These are phyloP conservation scores for Muschampia plurimacula DNA, from an alignment of 2,888 invertebrate genomes.

Conservation along the genomic window DNA sequence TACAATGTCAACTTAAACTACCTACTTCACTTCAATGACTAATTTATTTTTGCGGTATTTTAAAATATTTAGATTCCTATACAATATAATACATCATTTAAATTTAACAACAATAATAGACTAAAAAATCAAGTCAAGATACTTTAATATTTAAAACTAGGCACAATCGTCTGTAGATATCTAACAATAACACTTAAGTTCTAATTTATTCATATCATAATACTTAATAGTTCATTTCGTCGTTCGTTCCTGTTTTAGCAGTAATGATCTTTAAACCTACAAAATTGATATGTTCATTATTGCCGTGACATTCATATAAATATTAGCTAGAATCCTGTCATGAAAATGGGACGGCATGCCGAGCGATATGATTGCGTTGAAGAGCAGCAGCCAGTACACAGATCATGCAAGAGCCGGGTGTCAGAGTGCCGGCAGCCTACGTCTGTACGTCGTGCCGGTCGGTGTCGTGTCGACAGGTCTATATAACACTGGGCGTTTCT, in stretches of 20 bases:
- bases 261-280: slow-evolving; percentile 57
- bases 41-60: not conserved
- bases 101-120: slow-evolving; percentile 21
- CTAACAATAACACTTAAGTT: slow-evolving; percentile 58
- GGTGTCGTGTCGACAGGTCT: slow-evolving; percentile 56
- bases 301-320: slow-evolving; percentile 58
- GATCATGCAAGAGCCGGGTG: slow-evolving; percentile 48
- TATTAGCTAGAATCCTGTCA: slow-evolving; percentile 58
- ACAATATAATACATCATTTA: slow-evolving; percentile 5
- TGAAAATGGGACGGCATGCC: slow-evolving; percentile 64
- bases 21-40: not conserved
- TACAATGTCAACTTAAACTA: not conserved
- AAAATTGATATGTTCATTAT: slow-evolving; percentile 77
- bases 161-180: slow-evolving; percentile 56
- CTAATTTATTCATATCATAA: slow-evolving; percentile 50
- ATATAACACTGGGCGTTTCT: slow-evolving; percentile 73
- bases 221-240: slow-evolving; percentile 11
- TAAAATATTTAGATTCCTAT: not conserved
- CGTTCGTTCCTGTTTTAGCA: slow-evolving; percentile 44
- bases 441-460: slow-evolving; percentile 28
- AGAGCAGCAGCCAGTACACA: slow-evolving; percentile 55
- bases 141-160: slow-evolving; percentile 46
- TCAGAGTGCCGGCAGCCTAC: slow-evolving; percentile 39
- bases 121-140: slow-evolving; percentile 8
- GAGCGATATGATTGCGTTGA: slow-evolving; percentile 61